phyloP scores from a whole-genome alignment of 1,140 invertebrate genomes.

The Drosophila takahashii region DNA sequence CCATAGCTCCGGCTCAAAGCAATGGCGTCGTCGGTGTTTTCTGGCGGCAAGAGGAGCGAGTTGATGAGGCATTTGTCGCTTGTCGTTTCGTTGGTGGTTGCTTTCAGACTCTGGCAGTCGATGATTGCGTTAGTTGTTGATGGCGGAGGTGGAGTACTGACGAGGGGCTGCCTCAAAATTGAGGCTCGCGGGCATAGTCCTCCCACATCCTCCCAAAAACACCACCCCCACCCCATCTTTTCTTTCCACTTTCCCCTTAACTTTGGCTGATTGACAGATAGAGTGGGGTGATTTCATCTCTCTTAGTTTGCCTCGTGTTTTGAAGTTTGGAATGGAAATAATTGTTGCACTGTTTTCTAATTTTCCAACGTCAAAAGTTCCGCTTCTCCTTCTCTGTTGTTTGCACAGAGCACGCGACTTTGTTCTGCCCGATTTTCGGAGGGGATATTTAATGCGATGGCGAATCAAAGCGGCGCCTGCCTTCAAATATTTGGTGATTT shows the following conservation, averaged over 20 bases:
- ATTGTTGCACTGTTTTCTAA: slow-evolving; percentile 78
- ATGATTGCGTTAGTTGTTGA: slow-evolving; percentile 82
- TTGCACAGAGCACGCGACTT: slow-evolving; percentile 60
- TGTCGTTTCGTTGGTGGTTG: slow-evolving; percentile 65
- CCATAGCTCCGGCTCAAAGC: slow-evolving; percentile 13
- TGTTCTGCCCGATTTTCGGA: slow-evolving; percentile 4
- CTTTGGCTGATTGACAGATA: slow-evolving; percentile 63
- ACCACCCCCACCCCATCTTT: slow-evolving; percentile 8
- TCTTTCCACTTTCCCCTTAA: slow-evolving; percentile 42
- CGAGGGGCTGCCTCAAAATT: slow-evolving; percentile 63
- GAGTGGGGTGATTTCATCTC: slow-evolving; percentile 17
- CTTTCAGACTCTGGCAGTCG: slow-evolving; percentile 60
- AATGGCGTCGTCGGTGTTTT: slow-evolving; percentile 52
- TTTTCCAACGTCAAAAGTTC: slow-evolving; percentile 71
- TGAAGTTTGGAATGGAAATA: slow-evolving; percentile 65
- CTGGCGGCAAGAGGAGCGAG: slow-evolving; percentile 39
- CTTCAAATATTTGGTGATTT: slow-evolving; percentile 76
- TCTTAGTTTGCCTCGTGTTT: slow-evolving; percentile 38
- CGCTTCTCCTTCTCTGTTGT: slow-evolving; percentile 37
- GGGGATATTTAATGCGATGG: slow-evolving; percentile 44
- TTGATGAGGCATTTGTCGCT: slow-evolving; percentile 75
- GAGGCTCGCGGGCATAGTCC: slow-evolving; percentile 63
- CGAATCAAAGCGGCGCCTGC: slow-evolving; percentile 52
- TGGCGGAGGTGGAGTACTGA: slow-evolving; percentile 24
- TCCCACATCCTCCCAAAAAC: slow-evolving; percentile 1